A percentile compares a stretch with the other conserved stretches of the same genome.
phyloP scores from a whole-genome alignment of 30 jellyfish, hydroid and myxozoan genomes.

The Nemopilema nomurai region DNA sequence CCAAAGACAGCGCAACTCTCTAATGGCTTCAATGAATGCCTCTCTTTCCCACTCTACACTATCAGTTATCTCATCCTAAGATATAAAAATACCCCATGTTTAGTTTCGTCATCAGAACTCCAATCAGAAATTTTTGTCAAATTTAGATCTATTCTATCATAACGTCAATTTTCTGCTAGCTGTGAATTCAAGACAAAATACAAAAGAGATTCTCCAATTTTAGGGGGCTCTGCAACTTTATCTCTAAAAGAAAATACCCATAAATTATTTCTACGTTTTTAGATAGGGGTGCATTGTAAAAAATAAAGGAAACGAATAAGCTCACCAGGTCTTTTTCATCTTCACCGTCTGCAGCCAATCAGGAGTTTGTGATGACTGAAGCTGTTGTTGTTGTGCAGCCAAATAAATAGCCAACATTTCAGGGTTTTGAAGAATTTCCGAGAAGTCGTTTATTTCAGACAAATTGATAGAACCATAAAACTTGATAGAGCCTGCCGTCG shows the following conservation, averaged over 20 bases:
- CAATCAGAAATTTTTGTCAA: not conserved
- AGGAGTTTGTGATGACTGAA: slow-evolving; percentile 29
- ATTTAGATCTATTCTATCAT: not conserved
- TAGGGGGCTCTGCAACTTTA: not conserved
- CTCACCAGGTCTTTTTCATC: not conserved
- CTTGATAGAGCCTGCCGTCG: not conserved
- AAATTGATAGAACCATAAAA: not conserved
- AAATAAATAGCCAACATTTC: slow-evolving; percentile 26
- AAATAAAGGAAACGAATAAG: not conserved
- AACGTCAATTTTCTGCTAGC: not conserved
- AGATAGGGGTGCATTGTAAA: not conserved
- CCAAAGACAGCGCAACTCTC: not conserved
- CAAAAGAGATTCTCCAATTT: not conserved
- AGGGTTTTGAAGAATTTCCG: not conserved
- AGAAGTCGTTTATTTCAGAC: not conserved
- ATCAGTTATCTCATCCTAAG: not conserved
- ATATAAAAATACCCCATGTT: not conserved
- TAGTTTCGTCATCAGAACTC: not conserved
- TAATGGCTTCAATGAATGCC: slow-evolving; percentile 1
- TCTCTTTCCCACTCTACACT: not conserved
- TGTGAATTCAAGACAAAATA: not conserved
- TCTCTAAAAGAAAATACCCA: not conserved
- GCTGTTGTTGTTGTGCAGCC: slow-evolving; percentile 19
- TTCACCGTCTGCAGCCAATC: slow-evolving; percentile 3
- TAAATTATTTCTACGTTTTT: not conserved